Base-by-base conservation (phyloP, 2,888 invertebrate species). In the Ectemnius cavifrons region DNA sequence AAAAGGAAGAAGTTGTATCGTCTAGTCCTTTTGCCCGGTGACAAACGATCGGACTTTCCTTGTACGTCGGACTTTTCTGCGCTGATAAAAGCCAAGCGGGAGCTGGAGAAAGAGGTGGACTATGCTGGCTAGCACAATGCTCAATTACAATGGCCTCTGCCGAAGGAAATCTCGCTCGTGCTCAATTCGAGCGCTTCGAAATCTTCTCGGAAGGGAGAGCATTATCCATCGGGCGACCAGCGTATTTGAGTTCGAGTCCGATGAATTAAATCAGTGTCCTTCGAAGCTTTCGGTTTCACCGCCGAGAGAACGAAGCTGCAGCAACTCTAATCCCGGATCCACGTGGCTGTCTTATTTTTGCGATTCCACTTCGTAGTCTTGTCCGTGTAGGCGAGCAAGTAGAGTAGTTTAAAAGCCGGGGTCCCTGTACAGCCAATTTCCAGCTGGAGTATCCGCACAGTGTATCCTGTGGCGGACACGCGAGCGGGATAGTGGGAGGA, bases 351-450 rank as follows among this genome's bases (percentile, higher is more conserved):
- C 20, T 46, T 45, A 45, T 46, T 56, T 62, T 61, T 62, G 62
- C 67, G 67, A 57, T 63, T 47, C 65, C 63, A 59, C 56, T 62
- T 45, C 45, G 66, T 69, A 65, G 27, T 56, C 72, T 45, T 20
- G 47, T 6, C 16, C 47, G 13, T 49, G 13, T 37, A 14, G 46
- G n/a, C 27, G 14, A 2, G 28, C 49, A 63, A 56, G 68, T 64
- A 70, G 37, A 71, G 58, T 73, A 65, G 67, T 62, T 62, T 66
- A 73, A 75, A 78, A 74, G 63, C 61, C 49, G 68, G 47, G 57
- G 37, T 61, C n/a, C n/a, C 56, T 60, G 56, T 72, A 69, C 49
- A 74, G 75, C 71, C 80, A 82, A 79, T 79, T 75, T 78, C 70
- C 77, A 79, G 78, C 76, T 68, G 62, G 64, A 78, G 77, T 72